A percentile compares a stretch with the other conserved stretches of the same genome.
phyloP scores from a whole-genome alignment of 2,888 invertebrate species.

The Germaria angustata region DNA sequence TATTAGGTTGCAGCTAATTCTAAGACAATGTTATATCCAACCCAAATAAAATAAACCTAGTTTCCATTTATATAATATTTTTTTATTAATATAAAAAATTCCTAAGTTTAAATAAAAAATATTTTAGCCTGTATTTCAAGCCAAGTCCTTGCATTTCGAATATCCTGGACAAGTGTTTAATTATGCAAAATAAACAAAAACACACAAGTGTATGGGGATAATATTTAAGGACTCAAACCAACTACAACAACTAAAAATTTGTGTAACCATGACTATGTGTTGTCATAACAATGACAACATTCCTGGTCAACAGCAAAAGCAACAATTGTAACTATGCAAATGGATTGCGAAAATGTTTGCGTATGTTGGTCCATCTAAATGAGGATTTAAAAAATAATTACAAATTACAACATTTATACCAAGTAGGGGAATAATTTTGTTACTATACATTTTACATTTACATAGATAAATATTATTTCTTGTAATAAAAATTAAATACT shows the following conservation, averaged over 20 bases:
- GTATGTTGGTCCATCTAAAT: not conserved
- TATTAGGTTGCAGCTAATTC: too few species aligned
- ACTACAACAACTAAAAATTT: not conserved
- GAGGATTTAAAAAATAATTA: conserved; percentile 29
- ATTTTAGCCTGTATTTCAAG: not conserved
- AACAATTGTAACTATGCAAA: not conserved
- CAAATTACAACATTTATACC: conserved; percentile 15
- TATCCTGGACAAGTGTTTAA: conserved; percentile 23
- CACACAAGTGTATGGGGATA: not conserved
- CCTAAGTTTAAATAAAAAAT: not conserved
- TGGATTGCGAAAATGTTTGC: not conserved
- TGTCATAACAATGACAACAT: not conserved
- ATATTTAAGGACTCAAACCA: not conserved
- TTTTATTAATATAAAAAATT: too few species aligned
- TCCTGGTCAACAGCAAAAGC: not conserved
- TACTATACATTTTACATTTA: conserved; percentile 23
- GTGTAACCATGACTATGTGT: not conserved
- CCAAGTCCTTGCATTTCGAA: not conserved
- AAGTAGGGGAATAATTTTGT: conserved; percentile 28
- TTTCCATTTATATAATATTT: too few species aligned
- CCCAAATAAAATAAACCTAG: too few species aligned
- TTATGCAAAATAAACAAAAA: conserved; percentile 13
- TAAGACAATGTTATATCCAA: too few species aligned
- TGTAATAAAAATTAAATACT: conserved; percentile 11
- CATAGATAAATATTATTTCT: not conserved